These are phyloP conservation scores for Lota lota DNA, from an alignment of 2,113 vertebrate genomes.

Conservation along the genomic window DNA sequence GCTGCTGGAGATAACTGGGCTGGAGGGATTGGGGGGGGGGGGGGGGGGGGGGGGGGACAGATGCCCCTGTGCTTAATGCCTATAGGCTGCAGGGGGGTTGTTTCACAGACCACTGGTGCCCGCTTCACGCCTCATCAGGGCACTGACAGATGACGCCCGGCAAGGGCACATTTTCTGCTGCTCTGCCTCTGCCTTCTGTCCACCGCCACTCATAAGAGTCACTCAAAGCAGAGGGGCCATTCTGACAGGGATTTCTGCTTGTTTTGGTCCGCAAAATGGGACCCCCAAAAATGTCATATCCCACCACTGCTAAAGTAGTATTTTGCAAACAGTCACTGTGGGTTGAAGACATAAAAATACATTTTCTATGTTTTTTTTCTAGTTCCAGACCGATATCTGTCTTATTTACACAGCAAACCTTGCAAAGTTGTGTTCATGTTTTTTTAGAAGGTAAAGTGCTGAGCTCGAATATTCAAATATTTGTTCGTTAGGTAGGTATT, in stretches of 20 bases:
- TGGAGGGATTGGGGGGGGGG: neutral
- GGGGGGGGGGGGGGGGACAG: conserved; percentile 41
- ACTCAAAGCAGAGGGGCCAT: conserved; percentile 21
- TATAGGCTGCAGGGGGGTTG: conserved; percentile 13
- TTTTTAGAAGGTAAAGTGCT: too few relatives aligned
- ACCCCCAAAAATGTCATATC: conserved; percentile 11
- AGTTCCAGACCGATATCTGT: too few relatives aligned
- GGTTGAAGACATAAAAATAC: too few relatives aligned
- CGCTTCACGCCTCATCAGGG: conserved; percentile 56
- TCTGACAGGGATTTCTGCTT: conserved; percentile 24
- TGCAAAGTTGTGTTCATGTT: too few relatives aligned
- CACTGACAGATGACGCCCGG: conserved; percentile 69
- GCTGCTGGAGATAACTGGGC: conserved; percentile 17
- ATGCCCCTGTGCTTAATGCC: conserved; percentile 34
- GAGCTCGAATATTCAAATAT: too few relatives aligned
- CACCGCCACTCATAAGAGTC: conserved; percentile 40
- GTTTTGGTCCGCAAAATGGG: conserved; percentile 27
- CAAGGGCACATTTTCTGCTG: conserved; percentile 72
- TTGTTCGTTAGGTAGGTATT: too few relatives aligned
- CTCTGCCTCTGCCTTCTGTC: conserved; percentile 70
- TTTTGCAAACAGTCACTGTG: too few relatives aligned
- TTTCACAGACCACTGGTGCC: conserved; percentile 38
- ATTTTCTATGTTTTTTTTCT: too few relatives aligned
- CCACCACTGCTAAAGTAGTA: conserved; percentile 10
- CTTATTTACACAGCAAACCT: too few relatives aligned